Evolutionary conservation across 2,888 invertebrate species (phyloP).

Genomic region (Gandaritis pyraliata): DNA sequence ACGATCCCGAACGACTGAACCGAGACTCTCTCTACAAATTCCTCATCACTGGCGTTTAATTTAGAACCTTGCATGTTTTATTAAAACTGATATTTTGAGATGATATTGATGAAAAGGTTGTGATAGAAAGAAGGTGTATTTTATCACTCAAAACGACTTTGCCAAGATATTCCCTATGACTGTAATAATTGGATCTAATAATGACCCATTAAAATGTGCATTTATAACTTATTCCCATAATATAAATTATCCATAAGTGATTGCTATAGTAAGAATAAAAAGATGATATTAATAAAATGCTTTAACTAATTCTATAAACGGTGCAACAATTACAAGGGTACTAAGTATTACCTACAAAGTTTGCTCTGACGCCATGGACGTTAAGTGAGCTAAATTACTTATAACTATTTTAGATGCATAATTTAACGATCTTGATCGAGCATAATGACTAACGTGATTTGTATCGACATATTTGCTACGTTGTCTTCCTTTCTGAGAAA

Average conservation of each 20-base stretch:
- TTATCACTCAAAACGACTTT: conserved; percentile 31
- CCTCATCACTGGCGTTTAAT: conserved; percentile 74
- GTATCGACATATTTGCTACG: conserved; percentile 49
- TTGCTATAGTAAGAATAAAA: conserved; percentile 22
- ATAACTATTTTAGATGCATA: conserved; percentile 36
- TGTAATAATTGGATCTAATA: conserved; percentile 21
- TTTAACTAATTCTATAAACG: conserved; percentile 7
- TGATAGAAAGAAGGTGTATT: conserved; percentile 9
- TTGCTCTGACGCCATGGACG: conserved; percentile 28
- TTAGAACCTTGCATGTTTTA: neutral
- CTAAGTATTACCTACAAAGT: conserved; percentile 2
- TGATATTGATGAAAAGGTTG: conserved; percentile 1
- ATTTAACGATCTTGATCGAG: conserved; percentile 45
- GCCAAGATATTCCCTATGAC: conserved; percentile 39
- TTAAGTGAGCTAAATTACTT: conserved; percentile 30
- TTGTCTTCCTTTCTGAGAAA: conserved; percentile 45
- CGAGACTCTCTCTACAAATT: conserved; percentile 85
- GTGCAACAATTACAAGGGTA: conserved; percentile 11
- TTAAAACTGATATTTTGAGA: conserved; percentile 4
- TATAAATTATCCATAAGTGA: conserved; percentile 33
- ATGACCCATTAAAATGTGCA: conserved; percentile 38
- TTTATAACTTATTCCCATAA: conserved; percentile 46
- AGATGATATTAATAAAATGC: neutral
- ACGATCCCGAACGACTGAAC: conserved; percentile 88
- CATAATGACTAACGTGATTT: conserved; percentile 46